Conservation (phyloP, 2,113 vertebrate species). For the Etia nguti region DNA sequence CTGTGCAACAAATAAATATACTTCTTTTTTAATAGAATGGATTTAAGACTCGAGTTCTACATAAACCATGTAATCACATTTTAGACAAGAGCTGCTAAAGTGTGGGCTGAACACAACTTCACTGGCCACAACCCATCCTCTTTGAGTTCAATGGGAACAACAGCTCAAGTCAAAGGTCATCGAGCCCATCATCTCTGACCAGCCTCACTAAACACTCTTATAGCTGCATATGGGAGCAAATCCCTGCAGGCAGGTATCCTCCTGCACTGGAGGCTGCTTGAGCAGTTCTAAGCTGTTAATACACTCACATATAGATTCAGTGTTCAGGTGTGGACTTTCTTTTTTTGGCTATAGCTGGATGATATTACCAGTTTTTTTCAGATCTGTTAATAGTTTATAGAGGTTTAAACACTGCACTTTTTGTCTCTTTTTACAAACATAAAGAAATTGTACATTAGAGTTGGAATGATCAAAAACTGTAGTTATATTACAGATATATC, state of each 20-base stretch:
- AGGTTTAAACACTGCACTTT: not conserved
- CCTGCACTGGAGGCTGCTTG: not conserved
- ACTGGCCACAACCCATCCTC: not conserved
- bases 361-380: rapidly evolving
- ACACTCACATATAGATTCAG: not conserved
- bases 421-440: not conserved
- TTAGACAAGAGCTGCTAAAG: not conserved
- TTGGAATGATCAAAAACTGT: not conserved
- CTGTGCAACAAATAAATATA: not conserved
- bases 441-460: not conserved
- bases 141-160: not conserved
- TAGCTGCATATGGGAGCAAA: not conserved
- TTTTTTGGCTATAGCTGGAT: not conserved
- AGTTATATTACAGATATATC: not conserved
- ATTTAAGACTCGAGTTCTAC: not conserved
- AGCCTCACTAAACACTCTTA: not conserved
- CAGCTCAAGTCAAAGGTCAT: not conserved
- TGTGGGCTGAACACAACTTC: not conserved
- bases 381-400: not conserved
- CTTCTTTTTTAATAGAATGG: not conserved
- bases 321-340: not conserved
- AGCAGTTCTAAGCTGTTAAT: not conserved
- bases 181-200: not conserved
- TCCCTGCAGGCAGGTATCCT: not conserved
- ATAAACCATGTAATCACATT: not conserved